Conservation (phyloP, 2,797 vertebrate species). For the Ataeniobius toweri region DNA sequence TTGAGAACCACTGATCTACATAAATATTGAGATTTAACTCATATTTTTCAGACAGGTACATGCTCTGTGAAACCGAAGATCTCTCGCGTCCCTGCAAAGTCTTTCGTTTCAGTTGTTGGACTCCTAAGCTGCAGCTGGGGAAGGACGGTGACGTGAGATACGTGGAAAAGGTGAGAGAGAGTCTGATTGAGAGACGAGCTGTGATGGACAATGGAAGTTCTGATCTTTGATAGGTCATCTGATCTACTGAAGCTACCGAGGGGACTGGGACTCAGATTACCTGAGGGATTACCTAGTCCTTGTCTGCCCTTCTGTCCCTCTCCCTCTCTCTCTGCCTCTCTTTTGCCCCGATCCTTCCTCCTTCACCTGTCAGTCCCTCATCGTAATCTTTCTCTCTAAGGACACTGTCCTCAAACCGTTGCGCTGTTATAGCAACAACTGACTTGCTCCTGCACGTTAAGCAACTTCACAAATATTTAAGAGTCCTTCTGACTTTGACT, state of each 20-base stretch:
- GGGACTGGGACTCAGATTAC: slow-evolving; percentile 76
- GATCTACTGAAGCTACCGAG: slow-evolving; percentile 72
- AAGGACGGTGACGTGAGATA: slow-evolving; percentile 69
- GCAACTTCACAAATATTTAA: slow-evolving; percentile 4
- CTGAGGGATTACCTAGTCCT: slow-evolving; percentile 76
- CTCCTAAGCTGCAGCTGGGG: slow-evolving; percentile 34
- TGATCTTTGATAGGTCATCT: slow-evolving; percentile 86
- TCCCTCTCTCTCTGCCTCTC: slow-evolving; percentile 7
- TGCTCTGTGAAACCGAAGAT: slow-evolving; percentile 53
- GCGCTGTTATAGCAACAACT: neutral
- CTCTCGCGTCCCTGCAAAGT: slow-evolving; percentile 41
- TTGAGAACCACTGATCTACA: neutral
- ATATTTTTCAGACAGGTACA: slow-evolving; percentile 15
- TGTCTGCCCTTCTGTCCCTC: slow-evolving; percentile 41
- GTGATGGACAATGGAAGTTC: slow-evolving; percentile 75
- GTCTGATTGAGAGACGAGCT: slow-evolving; percentile 69
- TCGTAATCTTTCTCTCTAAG: slow-evolving; percentile 4
- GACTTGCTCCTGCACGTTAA: neutral
- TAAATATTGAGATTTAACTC: slow-evolving; percentile 19
- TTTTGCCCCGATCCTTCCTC: slow-evolving; percentile 19
- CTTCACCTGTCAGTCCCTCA: slow-evolving; percentile 13
- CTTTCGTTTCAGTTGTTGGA: slow-evolving; percentile 65
- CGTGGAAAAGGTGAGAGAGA: slow-evolving; percentile 63
- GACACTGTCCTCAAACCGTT: neutral
- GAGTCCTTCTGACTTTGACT: neutral